Base-by-base conservation (phyloP, 2,113 vertebrate species). In the Raphicerus campestris region DNA sequence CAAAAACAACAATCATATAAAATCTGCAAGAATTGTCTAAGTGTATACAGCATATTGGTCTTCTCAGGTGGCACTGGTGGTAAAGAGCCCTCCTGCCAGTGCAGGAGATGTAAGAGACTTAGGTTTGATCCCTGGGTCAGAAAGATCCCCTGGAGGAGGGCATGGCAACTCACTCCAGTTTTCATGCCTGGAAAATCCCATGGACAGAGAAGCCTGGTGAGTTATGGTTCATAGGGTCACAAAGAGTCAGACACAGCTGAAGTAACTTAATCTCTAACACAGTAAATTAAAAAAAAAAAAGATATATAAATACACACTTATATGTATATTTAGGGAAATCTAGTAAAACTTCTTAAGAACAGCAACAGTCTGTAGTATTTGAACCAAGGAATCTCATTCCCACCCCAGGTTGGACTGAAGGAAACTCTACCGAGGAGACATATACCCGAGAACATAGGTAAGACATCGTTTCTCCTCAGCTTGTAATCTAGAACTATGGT, bases 381-480 rank as follows among this genome's bases (percentile, higher is more conserved):
- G n/a, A 87, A 53, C 3, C 39, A 89, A 61, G 26, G 26, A n/a
- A 58, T 56, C 35, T 28, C 10, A 6, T 8, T 5, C 35, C 13
- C 20, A 70, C 10, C 10, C 28, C 2, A 20, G 10, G 1, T 10
- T n/a, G 45, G 19, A n/a, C 11, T 91, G 10, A 58, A 11, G 63
- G 60, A 81, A 85, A 51, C 10, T 10, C 42, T 51, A 24, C 6
- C 9, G 16, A 58, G 47, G 15, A 3, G 42, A 86, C 1, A 7
- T 16, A 13, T 13, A 75, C 32, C 2, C 14, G 58, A 58, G 17
- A 87, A 42, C 4, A 35, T 0, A 80, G 35, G 19, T 82, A 55
- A 55, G 17, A 1, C 8, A 11, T 60, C 5, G 0, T 26, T 60
- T 85, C 3, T 28, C 6, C 3, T 32, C 5, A 30, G 3, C 56